Percentiles rank a stretch among this genome's conserved stretches.
Conservation (phyloP, 2,888 invertebrate genomes). For the Sinodicranocentrus sp. region DNA sequence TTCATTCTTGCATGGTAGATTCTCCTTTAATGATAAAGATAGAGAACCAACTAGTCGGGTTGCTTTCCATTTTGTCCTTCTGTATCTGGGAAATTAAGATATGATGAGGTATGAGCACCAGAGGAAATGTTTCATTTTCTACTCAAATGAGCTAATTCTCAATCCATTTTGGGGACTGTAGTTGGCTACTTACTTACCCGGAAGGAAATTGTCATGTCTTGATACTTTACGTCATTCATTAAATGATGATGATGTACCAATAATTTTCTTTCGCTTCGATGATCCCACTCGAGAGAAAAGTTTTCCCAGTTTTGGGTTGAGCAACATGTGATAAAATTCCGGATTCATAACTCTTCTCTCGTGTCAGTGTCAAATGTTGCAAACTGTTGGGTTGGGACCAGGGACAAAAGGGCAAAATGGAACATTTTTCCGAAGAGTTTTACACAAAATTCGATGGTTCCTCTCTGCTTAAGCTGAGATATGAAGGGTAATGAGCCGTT, state of each 20-base stretch:
- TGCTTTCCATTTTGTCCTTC: not conserved
- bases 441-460: too few species aligned
- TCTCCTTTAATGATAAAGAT: conserved; percentile 30
- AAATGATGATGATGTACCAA: conserved; percentile 4
- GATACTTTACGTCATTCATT: conserved; percentile 23
- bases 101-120: conserved; percentile 29
- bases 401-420: too few species aligned
- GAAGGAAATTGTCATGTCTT: conserved; percentile 56
- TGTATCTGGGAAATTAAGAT: conserved; percentile 51
- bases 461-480: too few species aligned
- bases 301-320: conserved; percentile 7
- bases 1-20: conserved; percentile 61
- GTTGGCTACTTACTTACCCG: conserved; percentile 47
- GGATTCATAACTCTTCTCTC: conserved; percentile 42
- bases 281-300: not conserved
- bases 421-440: too few species aligned
- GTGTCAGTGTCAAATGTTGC: conserved; percentile 2
- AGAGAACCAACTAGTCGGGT: not conserved
- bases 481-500: too few species aligned
- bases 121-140: conserved; percentile 64
- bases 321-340: conserved; percentile 65
- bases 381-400: not conserved
- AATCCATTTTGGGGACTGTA: conserved; percentile 33
- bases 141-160: conserved; percentile 62
- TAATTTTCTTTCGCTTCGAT: not conserved